Conservation (phyloP, 2,797 vertebrate genomes). For the Anolis apletophallus region DNA sequence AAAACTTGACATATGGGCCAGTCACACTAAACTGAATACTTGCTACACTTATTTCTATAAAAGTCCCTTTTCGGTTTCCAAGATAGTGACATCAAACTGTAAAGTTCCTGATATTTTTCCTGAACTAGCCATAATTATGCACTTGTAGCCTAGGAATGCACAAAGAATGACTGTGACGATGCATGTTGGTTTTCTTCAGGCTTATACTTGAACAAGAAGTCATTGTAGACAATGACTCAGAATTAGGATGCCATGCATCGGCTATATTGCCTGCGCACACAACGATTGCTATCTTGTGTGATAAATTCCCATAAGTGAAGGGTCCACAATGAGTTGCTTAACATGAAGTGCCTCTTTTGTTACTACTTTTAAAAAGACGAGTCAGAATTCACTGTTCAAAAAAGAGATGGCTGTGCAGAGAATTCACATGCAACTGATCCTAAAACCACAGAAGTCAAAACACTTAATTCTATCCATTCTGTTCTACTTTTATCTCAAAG, state of each 20-base stretch:
- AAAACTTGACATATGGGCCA: background rate
- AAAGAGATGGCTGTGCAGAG: background rate
- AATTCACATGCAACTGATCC: background rate
- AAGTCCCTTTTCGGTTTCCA: slow-evolving; percentile 8
- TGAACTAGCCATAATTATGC: slow-evolving; percentile 10
- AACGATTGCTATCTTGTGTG: background rate
- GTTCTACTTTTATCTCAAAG: background rate
- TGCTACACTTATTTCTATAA: background rate
- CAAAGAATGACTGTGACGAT: background rate
- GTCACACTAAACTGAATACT: background rate
- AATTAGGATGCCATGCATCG: background rate
- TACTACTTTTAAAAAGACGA: background rate
- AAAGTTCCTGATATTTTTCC: slow-evolving; percentile 13
- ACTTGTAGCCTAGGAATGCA: background rate
- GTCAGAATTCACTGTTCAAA: background rate
- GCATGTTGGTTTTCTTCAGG: background rate
- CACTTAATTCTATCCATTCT: background rate
- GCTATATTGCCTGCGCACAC: background rate
- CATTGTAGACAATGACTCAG: background rate
- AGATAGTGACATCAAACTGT: background rate
- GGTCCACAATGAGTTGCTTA: background rate
- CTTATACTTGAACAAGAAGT: background rate
- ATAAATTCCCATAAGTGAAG: background rate
- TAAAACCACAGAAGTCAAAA: background rate
- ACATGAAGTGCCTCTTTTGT: background rate